phyloP scores from a whole-genome alignment of 2,888 invertebrate species.

The Rhagonycha fulva region DNA sequence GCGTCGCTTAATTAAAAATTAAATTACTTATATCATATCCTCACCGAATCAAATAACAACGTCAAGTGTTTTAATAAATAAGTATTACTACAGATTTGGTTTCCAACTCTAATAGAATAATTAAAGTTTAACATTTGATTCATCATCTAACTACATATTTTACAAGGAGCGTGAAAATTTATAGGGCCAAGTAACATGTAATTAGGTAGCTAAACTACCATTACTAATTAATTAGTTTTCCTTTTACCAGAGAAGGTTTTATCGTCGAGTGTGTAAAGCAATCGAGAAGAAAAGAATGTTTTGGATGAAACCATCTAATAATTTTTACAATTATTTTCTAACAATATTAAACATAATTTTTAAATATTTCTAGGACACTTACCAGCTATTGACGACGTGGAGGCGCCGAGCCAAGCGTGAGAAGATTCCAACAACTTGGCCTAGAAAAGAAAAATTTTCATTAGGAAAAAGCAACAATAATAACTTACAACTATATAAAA shows the following conservation, averaged over 20 bases:
- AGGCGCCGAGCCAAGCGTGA: constrained; percentile 90
- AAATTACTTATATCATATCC: constrained; percentile 41
- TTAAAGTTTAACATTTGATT: constrained; percentile 48
- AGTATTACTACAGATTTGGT: constrained; percentile 45
- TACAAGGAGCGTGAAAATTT: constrained; percentile 17
- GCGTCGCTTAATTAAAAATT: constrained; percentile 42
- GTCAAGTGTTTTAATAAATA: constrained; percentile 47
- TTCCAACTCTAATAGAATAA: constrained; percentile 47
- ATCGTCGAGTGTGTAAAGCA: background rate
- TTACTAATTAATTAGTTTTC: constrained; percentile 10
- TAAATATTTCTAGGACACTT: constrained; percentile 58
- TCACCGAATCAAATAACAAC: constrained; percentile 44
- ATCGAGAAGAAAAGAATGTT: background rate
- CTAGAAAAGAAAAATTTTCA: constrained; percentile 64
- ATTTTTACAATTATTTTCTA: background rate
- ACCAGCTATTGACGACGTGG: constrained; percentile 90
- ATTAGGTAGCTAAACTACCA: constrained; percentile 6
- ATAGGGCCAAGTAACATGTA: constrained; percentile 4
- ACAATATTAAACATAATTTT: background rate
- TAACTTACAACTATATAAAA: background rate
- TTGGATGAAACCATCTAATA: background rate
- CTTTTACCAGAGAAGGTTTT: background rate
- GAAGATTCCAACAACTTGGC: constrained; percentile 91
- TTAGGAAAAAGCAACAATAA: background rate
- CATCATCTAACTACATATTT: constrained; percentile 38